Base-by-base conservation (phyloP, 1,140 invertebrate genomes). In the Euura saliciscinereae region DNA sequence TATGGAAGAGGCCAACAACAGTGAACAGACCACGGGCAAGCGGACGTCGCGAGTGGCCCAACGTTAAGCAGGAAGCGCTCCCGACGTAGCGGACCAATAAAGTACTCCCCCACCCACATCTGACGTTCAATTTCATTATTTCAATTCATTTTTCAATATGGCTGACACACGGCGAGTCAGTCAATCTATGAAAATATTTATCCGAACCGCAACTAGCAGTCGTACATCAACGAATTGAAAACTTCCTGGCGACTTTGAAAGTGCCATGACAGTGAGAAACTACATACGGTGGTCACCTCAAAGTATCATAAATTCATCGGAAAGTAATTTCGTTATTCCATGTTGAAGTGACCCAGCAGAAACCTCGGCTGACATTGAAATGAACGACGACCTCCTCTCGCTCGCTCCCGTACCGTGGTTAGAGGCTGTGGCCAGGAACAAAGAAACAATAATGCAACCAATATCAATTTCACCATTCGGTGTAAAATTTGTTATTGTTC, bases 31-130 rank as follows among this genome's bases (percentile, higher is more conserved):
- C 43, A 42, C 42, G 76, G 75, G 78, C 78, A 79, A 86, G 81
- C 85, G 86, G 85, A 86, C 85, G 86, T 84, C 78, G 82, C 84
- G 85, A 87, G 84, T 85, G 84, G 85, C 78, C 82, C 79, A 83
- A 84, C 85, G 85, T 86, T 86, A 88, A 88, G 85, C 85, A 88
- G 86, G 86, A 88, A 87, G 84, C 84, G 76, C 84, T 87, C 85
- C 81, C 86, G 86, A 81, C 86, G 82, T 77, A 84, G 83, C 84
- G 79, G 82, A 83, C 84, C 83, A 80, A 85, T 84, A 83, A 84
- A 81, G 71, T 76, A 76, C 76, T 72, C 79, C 73, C 76, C 72
- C 67, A 44, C 59, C 59, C 70, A 69, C 65, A 72, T 77, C 72
- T 68, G 76, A 77, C 77, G 80, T 79, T 81, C 77, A 75, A 77